Base-by-base conservation (phyloP, 2,797 vertebrate genomes). In the Acanthis flammea region DNA sequence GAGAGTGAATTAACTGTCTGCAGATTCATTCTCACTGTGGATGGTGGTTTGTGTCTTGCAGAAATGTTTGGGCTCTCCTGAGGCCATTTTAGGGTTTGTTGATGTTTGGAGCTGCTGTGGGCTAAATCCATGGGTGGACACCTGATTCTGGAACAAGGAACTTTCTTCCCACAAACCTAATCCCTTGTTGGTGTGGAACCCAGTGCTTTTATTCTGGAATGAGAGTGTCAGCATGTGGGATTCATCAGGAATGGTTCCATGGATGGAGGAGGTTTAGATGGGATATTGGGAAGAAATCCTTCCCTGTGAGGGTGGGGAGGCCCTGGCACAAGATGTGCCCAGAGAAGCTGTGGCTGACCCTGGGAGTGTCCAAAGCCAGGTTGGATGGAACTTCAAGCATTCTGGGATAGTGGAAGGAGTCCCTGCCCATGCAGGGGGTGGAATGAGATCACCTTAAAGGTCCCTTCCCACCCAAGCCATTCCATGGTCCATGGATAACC, bases 311-410 rank as follows among this genome's bases (percentile, higher is more conserved):
- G 41, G 10, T 28, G 31, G 22, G 1, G 0, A 81, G 62, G 27
- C 47, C 54, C 54, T 31, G 15, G 41, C 61, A 35, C 39, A 60
- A 54, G 47, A 10, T 35, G 2, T 2, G 10, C 12, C 4, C 70
- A 61, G 70, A 7, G 86, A 2, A 48, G 35, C 77, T 75, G 54
- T 81, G 86, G 27, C 77, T 81, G 62, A 31, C 4, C 27, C 48
- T 68, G 70, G 31, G 2, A 62, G 1, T 75, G 28, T 25, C 6
- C 31, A 12, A 33, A 19, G 47, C 33, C 33, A 11, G 30, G 35
- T 0, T 81, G 70, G 62, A 42, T 0, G 0, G 15, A 3, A 8
- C 12, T 60, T 80, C 45, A 41, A 54, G 35, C 19, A 48, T 0
- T 27, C 31, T 68, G 77, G 31, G 15, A 0, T 0, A 8, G 28